Evolutionary conservation across 2,113 vertebrate species (phyloP), one percentile per base, ranked within the genome.

Genomic region (Odocoileus virginianus): DNA sequence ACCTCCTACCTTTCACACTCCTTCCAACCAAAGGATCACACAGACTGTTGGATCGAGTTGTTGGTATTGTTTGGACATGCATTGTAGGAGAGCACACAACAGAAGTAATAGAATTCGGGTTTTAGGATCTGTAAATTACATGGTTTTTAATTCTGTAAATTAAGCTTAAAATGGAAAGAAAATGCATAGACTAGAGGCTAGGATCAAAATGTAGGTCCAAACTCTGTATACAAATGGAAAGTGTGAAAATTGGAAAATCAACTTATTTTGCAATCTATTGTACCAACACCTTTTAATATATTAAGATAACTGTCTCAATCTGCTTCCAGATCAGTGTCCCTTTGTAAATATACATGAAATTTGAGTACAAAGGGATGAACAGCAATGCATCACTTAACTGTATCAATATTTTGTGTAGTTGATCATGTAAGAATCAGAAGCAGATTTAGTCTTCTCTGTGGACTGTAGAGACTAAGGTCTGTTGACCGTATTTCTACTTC

Each of bases 181-280:
- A 98, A 97, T 85, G 64, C 96, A 92, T 61, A 97, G 45, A 83
- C 43, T 92, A 17, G 81, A 96, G 14, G 36, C 52, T 95, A n/a
- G n/a, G 84, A 97, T 95, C 54, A 74, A 97, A 97, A 93, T 74
- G 40, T 81, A 55, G 57, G 23, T 9, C 11, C 81, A 54, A 54
- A 95, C 27, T 94, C 36, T 71, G 21, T 11, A 94, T 96, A 92
- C 90, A 58, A 96, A 96, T 79, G 74, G 55, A 45, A 96, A 97
- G 45, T 79, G 3, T 52, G 36, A 94, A 13, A 87, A 60, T n/a
- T n/a, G 76, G 54, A 98, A 98, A 96, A 67, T 98, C 98, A 50
- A 97, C 10, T 95, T 95, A 98, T 86, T 98, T 97, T 97, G 28
- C 36, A 97, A 94, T 93, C 96, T 98, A 40, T 96, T 97, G 84